phyloP scores from a whole-genome alignment of 23 tunicate genomes.

The Trididemnum nubilum region DNA sequence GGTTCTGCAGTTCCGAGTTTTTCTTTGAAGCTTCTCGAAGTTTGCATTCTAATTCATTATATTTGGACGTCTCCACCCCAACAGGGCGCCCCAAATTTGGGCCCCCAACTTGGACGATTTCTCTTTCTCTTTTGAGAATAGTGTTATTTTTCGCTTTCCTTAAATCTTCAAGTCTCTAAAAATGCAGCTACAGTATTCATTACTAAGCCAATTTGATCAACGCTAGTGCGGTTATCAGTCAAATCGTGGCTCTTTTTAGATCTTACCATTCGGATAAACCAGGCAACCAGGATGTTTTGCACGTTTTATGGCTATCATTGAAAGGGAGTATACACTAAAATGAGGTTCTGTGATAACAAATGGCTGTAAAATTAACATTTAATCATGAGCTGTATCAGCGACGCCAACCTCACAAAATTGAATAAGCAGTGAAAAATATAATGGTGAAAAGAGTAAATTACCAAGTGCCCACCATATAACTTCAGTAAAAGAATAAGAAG shows the following conservation, averaged over 20 bases:
- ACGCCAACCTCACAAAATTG: too few species aligned
- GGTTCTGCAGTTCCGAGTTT: neutral
- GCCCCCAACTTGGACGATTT: slow-evolving; percentile 81
- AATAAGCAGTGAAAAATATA: too few species aligned
- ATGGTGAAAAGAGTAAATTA: too few species aligned
- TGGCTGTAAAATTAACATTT: too few species aligned
- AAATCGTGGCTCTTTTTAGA: too few species aligned
- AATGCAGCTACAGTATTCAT: neutral
- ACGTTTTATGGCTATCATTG: too few species aligned
- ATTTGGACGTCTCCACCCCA: slow-evolving; percentile 78
- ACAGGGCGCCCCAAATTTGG: slow-evolving; percentile 74
- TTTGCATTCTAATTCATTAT: slow-evolving; percentile 71
- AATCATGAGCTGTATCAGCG: too few species aligned
- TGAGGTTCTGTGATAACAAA: too few species aligned
- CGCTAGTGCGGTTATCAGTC: neutral
- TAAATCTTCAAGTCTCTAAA: slow-evolving; percentile 77
- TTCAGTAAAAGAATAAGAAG: too few species aligned
- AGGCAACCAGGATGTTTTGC: neutral
- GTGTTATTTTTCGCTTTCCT: slow-evolving; percentile 90
- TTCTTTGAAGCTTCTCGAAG: slow-evolving; percentile 42
- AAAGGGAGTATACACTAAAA: too few species aligned
- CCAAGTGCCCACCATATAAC: too few species aligned
- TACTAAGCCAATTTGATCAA: neutral
- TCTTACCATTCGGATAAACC: neutral
- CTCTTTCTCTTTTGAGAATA: slow-evolving; percentile 87